Evolutionary conservation across 2,888 invertebrate genomes (phyloP).

Genomic region (Lysandra bellargus): DNA sequence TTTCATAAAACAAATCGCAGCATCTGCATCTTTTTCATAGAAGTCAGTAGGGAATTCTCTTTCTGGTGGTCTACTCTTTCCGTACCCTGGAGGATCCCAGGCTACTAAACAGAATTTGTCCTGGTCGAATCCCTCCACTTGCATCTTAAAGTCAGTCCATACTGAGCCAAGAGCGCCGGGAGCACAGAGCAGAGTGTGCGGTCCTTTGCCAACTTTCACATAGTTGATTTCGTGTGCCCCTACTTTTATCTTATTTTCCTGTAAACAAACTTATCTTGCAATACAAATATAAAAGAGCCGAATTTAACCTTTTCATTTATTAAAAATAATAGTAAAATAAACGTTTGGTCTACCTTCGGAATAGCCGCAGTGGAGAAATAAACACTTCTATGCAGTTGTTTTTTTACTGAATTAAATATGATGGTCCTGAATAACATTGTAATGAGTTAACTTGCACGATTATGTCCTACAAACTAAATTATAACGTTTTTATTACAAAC

Average conservation of each 20-base stretch:
- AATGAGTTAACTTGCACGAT: neutral
- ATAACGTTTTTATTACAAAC: neutral
- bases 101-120: constrained; percentile 83
- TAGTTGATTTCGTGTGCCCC: constrained; percentile 80
- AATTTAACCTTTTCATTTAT: neutral
- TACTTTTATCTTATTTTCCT: constrained; percentile 84
- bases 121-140: constrained; percentile 83
- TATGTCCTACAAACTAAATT: neutral
- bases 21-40: constrained; percentile 86
- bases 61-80: constrained; percentile 89
- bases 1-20: constrained; percentile 86
- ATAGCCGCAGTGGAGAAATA: constrained; percentile 46
- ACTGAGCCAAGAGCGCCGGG: constrained; percentile 91
- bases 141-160: constrained; percentile 91
- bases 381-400: constrained; percentile 41
- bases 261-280: constrained; percentile 41
- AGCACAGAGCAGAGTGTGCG: constrained; percentile 83
- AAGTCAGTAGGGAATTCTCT: constrained; percentile 86
- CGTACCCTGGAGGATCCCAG: constrained; percentile 95
- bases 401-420: constrained; percentile 39
- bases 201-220: constrained; percentile 81
- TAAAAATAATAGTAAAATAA: neutral
- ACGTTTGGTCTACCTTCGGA: constrained; percentile 45
- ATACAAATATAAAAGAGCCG: neutral
- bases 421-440: constrained; percentile 43